phyloP scores from a whole-genome alignment of 2,797 vertebrate genomes.

The Darevskia mixta region DNA sequence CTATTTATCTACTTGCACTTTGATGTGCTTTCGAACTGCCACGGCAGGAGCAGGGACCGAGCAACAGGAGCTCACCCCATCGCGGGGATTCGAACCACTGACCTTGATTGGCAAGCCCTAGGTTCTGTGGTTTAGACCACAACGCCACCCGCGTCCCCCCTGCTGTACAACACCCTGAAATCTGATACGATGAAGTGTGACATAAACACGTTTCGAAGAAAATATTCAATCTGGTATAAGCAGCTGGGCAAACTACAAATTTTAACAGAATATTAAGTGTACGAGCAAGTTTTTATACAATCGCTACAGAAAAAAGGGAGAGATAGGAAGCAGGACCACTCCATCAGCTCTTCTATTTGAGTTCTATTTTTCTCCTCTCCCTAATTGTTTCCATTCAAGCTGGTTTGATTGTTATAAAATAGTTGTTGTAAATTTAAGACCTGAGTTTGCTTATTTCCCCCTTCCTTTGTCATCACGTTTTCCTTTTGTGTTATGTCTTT shows the following conservation, averaged over 20 bases:
- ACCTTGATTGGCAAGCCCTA: no score
- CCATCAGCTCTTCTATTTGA: not conserved
- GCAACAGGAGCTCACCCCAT: no score
- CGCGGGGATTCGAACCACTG: no score
- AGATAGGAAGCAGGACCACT: not conserved
- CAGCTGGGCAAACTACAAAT: not conserved
- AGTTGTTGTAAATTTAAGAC: not conserved
- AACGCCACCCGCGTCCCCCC: no score
- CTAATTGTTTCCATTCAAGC: not conserved
- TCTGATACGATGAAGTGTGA: not conserved
- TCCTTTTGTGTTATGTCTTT: not conserved
- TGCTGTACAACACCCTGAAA: not conserved
- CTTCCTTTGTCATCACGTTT: not conserved
- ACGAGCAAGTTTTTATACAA: not conserved
- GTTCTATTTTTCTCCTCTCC: not conserved
- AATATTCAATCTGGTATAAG: slow-evolving; percentile 6
- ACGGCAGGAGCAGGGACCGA: no score
- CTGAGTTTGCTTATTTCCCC: not conserved
- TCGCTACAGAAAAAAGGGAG: not conserved
- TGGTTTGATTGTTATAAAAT: not conserved
- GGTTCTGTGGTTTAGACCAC: no score
- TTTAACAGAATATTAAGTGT: not conserved
- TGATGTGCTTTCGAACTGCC: no score
- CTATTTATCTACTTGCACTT: no score
- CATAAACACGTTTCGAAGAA: not conserved